Base-by-base conservation (phyloP, 2,113 vertebrate species). In the Chloebia gouldiae region DNA sequence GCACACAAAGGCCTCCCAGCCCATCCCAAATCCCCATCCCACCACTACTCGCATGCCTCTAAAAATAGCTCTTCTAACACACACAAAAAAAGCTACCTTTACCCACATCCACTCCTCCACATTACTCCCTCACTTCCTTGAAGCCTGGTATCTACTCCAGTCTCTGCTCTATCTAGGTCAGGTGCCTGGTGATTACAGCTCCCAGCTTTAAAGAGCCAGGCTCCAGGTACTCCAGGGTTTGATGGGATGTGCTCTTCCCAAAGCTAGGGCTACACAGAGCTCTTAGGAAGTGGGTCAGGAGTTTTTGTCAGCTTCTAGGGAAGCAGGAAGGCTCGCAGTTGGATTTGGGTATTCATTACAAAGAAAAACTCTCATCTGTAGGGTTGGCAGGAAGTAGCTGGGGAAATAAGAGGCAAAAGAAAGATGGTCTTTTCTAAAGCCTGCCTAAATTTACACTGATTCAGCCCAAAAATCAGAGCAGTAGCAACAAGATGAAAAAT, bases 81-180 rank as follows among this genome's bases (percentile, higher is more conserved):
- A 81, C 37, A 33, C 59, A 27, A 28, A 66, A 49, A 68, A 75
- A 37, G 57, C 18, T 59, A 84, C 85, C 79, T 60, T 95, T 84
- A 77, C 83, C 82, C 71, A 56, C 85, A 78, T 44, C 33, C 51
- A 66, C 78, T 82, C 56, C 59, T 27, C 61, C 77, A 77, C 70
- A 10, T 11, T 86, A 49, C 73, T 92, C 70, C 82, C 42, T 80
- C 72, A 13, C 69, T 84, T 95, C 75, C 89, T 94, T 70, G 81
- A 70, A 95, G 68, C 63, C 51, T 85, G 70, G 14, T 66, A 86
- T 71, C 81, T 79, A 64, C 86, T 91, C 63, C 51, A 75, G 53
- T 47, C 50, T 75, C 73, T 80, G 59, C 89, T 90, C 50, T 90
- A 92, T 95, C 87, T 95, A 70, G 94, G 94, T 94, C 95, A 95